Conservation (phyloP, 1,140 invertebrate genomes). For the Campoletis sonorensis region DNA sequence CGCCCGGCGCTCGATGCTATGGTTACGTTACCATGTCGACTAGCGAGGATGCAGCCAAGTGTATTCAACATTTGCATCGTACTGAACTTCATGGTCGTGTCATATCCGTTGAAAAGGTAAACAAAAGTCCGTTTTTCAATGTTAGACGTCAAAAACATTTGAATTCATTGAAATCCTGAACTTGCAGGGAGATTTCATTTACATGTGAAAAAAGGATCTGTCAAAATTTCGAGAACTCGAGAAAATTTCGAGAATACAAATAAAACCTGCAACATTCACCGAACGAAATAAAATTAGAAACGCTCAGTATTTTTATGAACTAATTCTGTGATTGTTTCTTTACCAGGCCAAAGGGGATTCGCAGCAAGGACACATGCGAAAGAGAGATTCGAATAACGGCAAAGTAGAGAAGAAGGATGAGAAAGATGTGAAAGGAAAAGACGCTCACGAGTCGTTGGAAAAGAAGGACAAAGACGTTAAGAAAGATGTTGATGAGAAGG, state of each 20-base stretch:
- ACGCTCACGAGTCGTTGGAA: slow-evolving; percentile 66
- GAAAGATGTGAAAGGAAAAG: slow-evolving; percentile 69
- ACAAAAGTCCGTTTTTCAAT: too few relatives aligned
- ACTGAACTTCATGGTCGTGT: slow-evolving; percentile 95
- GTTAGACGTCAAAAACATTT: too few relatives aligned
- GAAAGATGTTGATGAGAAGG: slow-evolving; percentile 67
- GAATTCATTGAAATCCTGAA: background rate
- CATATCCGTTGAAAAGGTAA: slow-evolving; percentile 93
- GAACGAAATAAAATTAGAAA: too few relatives aligned
- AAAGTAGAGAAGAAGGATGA: slow-evolving; percentile 74
- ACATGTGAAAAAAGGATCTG: too few relatives aligned
- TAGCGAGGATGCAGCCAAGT: slow-evolving; percentile 91
- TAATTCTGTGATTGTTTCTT: slow-evolving; percentile 19
- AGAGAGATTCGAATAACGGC: slow-evolving; percentile 68
- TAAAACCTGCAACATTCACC: too few relatives aligned
- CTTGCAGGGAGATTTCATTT: background rate
- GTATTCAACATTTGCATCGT: slow-evolving; percentile 91
- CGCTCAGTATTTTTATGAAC: background rate
- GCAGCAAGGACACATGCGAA: slow-evolving; percentile 72
- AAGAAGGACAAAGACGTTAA: slow-evolving; percentile 72
- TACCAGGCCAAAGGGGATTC: slow-evolving; percentile 72
- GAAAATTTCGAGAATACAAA: too few relatives aligned
- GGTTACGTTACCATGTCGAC: slow-evolving; percentile 96
- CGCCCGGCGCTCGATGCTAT: slow-evolving; percentile 93
- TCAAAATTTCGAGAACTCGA: too few relatives aligned